phyloP scores from a whole-genome alignment of 2,888 invertebrate species.

The Coecobrya sp. region DNA sequence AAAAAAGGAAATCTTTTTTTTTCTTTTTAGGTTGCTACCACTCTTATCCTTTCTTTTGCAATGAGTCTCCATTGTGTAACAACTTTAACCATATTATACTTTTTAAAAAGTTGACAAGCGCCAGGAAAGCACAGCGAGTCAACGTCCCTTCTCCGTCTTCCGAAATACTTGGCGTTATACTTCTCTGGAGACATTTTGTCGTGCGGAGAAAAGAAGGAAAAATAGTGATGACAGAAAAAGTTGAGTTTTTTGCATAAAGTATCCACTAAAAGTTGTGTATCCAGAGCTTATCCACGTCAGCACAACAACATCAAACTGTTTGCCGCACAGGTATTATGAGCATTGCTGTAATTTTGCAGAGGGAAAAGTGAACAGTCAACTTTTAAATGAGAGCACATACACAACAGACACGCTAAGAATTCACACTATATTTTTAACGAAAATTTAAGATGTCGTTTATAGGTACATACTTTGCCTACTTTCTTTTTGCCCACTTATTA shows the following conservation, averaged over 20 bases:
- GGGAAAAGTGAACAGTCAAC: neutral
- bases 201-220: constrained; percentile 25
- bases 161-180: constrained; percentile 42
- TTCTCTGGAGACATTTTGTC: constrained; percentile 56
- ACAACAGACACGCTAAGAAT: neutral
- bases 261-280: neutral
- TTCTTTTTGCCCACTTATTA: neutral
- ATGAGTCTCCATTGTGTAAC: constrained; percentile 74
- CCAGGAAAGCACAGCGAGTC: constrained; percentile 15
- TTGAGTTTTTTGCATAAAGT: constrained; percentile 33
- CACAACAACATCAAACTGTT: neutral
- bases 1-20: constrained; percentile 53
- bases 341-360: neutral
- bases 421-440: neutral
- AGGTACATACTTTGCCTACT: neutral
- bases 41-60: constrained; percentile 39
- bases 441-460: constrained; percentile 40
- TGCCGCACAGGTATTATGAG: neutral
- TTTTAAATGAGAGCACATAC: constrained; percentile 36
- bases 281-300: neutral
- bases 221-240: constrained; percentile 62
- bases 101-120: constrained; percentile 80
- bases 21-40: neutral
- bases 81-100: constrained; percentile 78
- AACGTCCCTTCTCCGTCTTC: neutral